phyloP scores from a whole-genome alignment of 1,140 invertebrate genomes.

The Psix sp. region DNA sequence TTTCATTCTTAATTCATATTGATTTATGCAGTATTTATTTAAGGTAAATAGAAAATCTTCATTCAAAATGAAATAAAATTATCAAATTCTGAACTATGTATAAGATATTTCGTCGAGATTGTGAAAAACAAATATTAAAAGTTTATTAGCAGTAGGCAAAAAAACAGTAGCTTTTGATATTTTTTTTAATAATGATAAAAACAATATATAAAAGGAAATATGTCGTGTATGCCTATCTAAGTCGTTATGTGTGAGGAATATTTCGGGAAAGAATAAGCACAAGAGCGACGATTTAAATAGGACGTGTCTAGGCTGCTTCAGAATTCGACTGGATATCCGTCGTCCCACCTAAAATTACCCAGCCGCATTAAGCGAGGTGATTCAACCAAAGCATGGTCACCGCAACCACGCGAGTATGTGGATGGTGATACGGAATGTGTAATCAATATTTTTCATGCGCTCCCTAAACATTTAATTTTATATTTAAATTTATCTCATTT shows the following conservation, averaged over 20 bases:
- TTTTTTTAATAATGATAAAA: no score
- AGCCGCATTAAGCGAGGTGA: constrained; percentile 69
- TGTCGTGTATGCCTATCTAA: no score
- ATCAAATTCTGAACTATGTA: no score
- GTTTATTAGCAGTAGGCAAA: no score
- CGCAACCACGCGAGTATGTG: constrained; percentile 2
- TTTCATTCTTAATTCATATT: no score
- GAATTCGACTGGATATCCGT: constrained; percentile 63
- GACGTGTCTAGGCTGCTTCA: constrained; percentile 55
- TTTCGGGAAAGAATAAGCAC: constrained; percentile 21
- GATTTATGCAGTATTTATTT: no score
- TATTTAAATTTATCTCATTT: constrained; percentile 1
- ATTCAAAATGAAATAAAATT: no score
- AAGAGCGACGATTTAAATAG: constrained; percentile 57
- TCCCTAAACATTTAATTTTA: constrained; percentile 15
- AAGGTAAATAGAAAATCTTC: no score
- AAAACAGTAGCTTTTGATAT: no score
- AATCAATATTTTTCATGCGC: constrained; percentile 27
- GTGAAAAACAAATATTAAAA: no score
- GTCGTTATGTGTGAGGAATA: constrained; percentile 13
- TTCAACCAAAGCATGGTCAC: constrained; percentile 59
- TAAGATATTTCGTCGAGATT: no score
- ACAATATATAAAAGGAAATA: not conserved
- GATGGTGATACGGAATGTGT: constrained; percentile 22
- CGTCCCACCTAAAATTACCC: constrained; percentile 69